Base-by-base conservation (phyloP, 2,113 vertebrate species). In the Colossoma macropomum region DNA sequence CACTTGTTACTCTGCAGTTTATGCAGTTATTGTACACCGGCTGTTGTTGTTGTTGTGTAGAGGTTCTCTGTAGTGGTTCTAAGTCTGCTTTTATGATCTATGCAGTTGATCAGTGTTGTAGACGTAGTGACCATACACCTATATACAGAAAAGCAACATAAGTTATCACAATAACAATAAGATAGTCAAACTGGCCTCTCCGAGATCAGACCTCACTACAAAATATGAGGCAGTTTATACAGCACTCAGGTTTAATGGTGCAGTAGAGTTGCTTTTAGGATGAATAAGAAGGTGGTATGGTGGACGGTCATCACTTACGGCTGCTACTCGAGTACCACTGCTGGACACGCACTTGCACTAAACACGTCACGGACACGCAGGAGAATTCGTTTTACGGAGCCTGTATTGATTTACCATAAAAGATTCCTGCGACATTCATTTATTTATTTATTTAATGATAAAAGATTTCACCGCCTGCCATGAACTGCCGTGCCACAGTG, bases 381-480 rank as follows among this genome's bases (percentile, higher is more conserved):
- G 23, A 79, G 28, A 50, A 62, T 72, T 78, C 23, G 17, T 72
- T 65, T 78, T 10, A 72, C 79, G 70, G 30, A 27, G 54, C 25
- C 28, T 0, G 13, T 75, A 83, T 73, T 28, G 77, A 86, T 83
- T 83, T 83, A 70, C 30, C 72, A 27, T 63, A 45, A 45, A 28
- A 41, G 16, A 75, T n/a, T 60, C 52, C 59, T 28, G 27, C 28
- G 10, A 56, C 54, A 27, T 48, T 16, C 3, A 28, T 71, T 79
- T 69, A 52, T 86, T 83, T 79, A 19, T 72, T 23, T 65, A 28
- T 79, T 41, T 52, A 60, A 38, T 21, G 41, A 8, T 45, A 45
- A 45, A 45, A 45, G 69, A 70, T 21, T 60, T 56, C 69, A 71
- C 82, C 56, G 78, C 66, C 65, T 74, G 34, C 81, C 11, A 17